Base-by-base conservation (phyloP, 2,113 vertebrate species). In the Trichomycterus rosablanca region DNA sequence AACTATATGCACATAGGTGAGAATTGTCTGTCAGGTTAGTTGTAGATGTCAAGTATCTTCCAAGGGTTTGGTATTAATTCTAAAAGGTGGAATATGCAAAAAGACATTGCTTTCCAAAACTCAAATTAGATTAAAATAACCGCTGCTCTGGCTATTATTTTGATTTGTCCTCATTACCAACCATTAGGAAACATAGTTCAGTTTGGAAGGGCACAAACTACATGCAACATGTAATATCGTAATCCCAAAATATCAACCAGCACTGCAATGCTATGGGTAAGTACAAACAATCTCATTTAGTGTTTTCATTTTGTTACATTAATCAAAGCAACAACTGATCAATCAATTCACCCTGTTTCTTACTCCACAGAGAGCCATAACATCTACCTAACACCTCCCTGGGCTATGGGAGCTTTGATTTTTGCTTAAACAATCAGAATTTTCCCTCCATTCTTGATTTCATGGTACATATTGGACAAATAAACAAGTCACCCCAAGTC, bases 311-410 rank as follows among this genome's bases (percentile, higher is more conserved):
- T n/a, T n/a, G n/a, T n/a, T n/a, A n/a, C n/a, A n/a, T n/a, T n/a
- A n/a, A n/a, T n/a, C n/a, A n/a, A n/a, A n/a, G n/a, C n/a, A n/a
- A n/a, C n/a, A n/a, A n/a, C n/a, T n/a, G n/a, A n/a, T n/a, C n/a
- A n/a, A n/a, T n/a, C n/a, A n/a, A n/a, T n/a, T n/a, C n/a, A 26
- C 15, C 49, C 15, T 7, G 15, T 12, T 11, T 26, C 7, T 1
- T n/a, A n/a, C n/a, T 11, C 7, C 5, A 28, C 74, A 88, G 84
- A 24, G 32, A 82, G 37, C 0, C 2, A 0, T 76, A 11, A 1
- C 81, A 93, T 0, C 81, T 93, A 7, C 91, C 91, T 30, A 84
- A 84, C 0, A 11, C 93, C 35, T 82, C 86, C 0, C 68, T 93
- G 16, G 91, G 90, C 19, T 94, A 90, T 0, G 76, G 89, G 9